Base-by-base conservation (phyloP, 1,140 invertebrate genomes). In the Xylocopa sonorina region DNA sequence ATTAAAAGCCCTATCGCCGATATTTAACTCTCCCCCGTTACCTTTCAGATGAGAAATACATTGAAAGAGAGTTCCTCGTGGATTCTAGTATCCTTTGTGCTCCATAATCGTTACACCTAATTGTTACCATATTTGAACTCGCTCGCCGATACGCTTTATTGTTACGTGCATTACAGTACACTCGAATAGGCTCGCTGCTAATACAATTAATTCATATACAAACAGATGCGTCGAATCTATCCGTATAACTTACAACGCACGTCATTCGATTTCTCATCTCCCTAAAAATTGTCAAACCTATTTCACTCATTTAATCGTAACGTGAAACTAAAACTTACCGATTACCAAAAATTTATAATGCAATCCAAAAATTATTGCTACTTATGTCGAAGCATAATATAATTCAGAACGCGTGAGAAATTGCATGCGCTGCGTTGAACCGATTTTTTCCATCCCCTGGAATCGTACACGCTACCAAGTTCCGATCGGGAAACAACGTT, bases 401-500 rank as follows among this genome's bases (percentile, higher is more conserved):
- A 12, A 14, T 14, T 55, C 12, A 4, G 3, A 27, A 3, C 10
- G 14, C 12, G 3, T 12, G n/a, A 24, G 12, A 29, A 16, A 6
- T 21, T 21, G 29, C 24, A 32, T 21, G 6, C n/a, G n/a, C n/a
- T n/a, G n/a, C n/a, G n/a, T n/a, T n/a, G n/a, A n/a, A n/a, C n/a
- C n/a, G n/a, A n/a, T n/a, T 81, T 48, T 24, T 46, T 6, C 3
- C 2, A 18, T 5, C 18, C 10, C 38, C 0, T 38, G 5, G 32
- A 18, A 41, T 3, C 29, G 34, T 3, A 2, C 67, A 84, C 81
- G 41, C 16, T 50, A 50, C 75, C 82, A 60, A 34, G 27, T 51
- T 64, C 32, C 82, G 82, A 78, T 84, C 68, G 86, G 79, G 75
- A 80, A 55, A 72, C 75, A 69, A 27, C 66, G 62, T 71, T 72